Evolutionary conservation across 2,113 vertebrate genomes (phyloP).

Genomic region (Corapipo altera): DNA sequence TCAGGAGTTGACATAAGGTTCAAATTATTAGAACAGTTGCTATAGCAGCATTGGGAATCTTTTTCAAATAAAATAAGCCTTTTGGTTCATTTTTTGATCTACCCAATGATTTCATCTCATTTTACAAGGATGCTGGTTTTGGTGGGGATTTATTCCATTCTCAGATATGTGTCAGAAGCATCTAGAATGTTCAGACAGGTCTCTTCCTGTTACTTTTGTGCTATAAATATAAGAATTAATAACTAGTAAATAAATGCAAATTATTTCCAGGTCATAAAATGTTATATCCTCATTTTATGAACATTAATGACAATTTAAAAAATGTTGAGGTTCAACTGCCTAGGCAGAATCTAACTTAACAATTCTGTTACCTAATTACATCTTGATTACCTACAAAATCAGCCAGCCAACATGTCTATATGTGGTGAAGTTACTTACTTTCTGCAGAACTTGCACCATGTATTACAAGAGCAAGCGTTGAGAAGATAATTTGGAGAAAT

Average conservation of each 20-base stretch:
- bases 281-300: neutral
- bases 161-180: neutral
- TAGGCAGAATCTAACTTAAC: neutral
- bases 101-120: neutral
- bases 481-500: neutral
- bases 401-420: neutral
- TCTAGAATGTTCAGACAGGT: neutral
- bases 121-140: neutral
- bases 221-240: neutral
- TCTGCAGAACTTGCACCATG: neutral
- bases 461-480: neutral
- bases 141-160: neutral
- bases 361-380: neutral
- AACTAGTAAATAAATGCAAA: constrained; percentile 4
- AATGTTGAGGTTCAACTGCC: neutral
- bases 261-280: constrained; percentile 14
- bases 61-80: neutral
- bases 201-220: neutral
- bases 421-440: neutral
- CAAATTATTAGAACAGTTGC: neutral
- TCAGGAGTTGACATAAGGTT: neutral
- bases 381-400: neutral
- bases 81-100: neutral
- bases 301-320: neutral
- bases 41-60: neutral